These are phyloP conservation scores for Prionace glauca DNA, from an alignment of 2,797 vertebrate genomes.

Conservation along the genomic window DNA sequence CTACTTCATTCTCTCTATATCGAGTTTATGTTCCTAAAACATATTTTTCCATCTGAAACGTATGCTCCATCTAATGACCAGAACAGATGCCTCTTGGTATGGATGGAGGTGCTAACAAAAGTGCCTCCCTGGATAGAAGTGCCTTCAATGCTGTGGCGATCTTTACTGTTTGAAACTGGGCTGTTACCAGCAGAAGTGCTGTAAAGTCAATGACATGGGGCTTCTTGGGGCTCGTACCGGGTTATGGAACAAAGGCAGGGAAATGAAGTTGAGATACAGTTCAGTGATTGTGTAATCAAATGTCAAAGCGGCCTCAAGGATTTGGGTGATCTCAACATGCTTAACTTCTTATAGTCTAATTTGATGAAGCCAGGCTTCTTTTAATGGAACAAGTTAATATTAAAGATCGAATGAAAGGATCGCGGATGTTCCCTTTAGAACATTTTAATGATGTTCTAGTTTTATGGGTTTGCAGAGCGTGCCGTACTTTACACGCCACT, in stretches of 20 bases:
- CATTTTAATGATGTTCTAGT: neutral
- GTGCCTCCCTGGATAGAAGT: neutral
- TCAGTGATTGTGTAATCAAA: neutral
- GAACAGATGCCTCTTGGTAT: neutral
- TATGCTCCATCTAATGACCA: neutral
- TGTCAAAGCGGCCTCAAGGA: neutral
- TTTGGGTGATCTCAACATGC: neutral
- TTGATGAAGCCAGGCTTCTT: neutral
- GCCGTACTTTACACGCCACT: conserved; percentile 2
- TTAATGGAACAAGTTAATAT: neutral
- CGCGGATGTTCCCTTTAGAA: neutral
- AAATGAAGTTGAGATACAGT: neutral
- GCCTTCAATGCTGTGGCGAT: neutral
- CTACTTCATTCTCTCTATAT: too few relatives aligned
- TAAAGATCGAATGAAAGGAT: neutral
- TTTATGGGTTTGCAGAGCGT: conserved; percentile 10
- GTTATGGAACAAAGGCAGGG: neutral
- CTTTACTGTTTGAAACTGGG: neutral
- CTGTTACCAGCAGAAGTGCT: neutral
- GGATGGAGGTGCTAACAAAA: neutral
- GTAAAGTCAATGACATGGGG: neutral
- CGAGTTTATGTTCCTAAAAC: too few relatives aligned
- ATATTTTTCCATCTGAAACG: neutral
- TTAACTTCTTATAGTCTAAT: neutral
- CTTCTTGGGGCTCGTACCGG: neutral